These are phyloP conservation scores for Linepithema humile DNA, from an alignment of 1,140 invertebrate species.

Conservation along the genomic window DNA sequence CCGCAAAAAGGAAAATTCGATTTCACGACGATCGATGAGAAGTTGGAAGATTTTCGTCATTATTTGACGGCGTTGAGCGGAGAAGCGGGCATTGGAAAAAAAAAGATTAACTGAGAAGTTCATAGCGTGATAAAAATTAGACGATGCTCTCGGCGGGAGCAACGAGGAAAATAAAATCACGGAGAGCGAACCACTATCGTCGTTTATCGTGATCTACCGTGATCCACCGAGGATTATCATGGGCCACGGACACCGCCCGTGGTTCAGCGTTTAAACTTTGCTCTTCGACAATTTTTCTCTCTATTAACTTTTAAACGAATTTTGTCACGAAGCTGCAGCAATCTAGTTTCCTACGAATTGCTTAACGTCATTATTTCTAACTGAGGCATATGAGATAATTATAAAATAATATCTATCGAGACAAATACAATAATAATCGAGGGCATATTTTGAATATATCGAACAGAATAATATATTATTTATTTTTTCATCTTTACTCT, in stretches of 20 bases:
- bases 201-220: constrained; percentile 38
- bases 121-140: constrained; percentile 29
- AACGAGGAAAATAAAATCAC: constrained; percentile 28
- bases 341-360: constrained; percentile 27
- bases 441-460: too few relatives aligned
- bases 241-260: background rate
- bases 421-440: too few relatives aligned
- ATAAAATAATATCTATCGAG: too few relatives aligned
- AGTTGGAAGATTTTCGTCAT: constrained; percentile 32
- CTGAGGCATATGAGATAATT: background rate
- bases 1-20: constrained; percentile 4
- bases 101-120: constrained; percentile 12
- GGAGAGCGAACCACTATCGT: background rate
- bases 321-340: background rate
- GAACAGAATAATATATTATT: too few relatives aligned
- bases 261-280: constrained; percentile 32
- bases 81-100: background rate
- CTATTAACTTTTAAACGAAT: constrained; percentile 46
- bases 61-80: background rate
- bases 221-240: constrained; percentile 24
- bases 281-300: constrained; percentile 40
- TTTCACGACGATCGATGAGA: constrained; percentile 7
- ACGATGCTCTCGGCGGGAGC: constrained; percentile 4
- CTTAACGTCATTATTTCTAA: constrained; percentile 12
- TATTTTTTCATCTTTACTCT: too few relatives aligned